Conservation (phyloP, 1,140 invertebrate genomes). For the Scaptodrosophila lebanonensis region DNA sequence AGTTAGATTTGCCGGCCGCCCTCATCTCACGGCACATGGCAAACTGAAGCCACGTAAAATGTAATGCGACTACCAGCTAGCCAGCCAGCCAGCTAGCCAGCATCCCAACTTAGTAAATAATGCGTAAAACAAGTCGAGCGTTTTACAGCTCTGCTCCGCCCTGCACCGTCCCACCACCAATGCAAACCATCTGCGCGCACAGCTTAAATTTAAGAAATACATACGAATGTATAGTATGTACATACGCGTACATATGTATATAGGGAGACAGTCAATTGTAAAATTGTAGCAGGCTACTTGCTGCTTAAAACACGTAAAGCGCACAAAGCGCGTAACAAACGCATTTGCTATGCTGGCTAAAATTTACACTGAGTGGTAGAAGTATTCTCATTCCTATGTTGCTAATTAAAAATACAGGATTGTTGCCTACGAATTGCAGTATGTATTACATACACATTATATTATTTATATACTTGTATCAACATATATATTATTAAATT, state of each 20-base stretch:
- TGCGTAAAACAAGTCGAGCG: constrained; percentile 73
- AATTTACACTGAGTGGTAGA: too few species aligned
- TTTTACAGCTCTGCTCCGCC: constrained; percentile 47
- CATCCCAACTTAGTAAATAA: constrained; percentile 69
- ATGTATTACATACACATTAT: too few species aligned
- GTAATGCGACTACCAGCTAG: too few species aligned
- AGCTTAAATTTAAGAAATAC: background rate
- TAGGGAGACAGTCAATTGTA: constrained; percentile 64
- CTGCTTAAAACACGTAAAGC: constrained; percentile 31
- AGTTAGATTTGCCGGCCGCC: background rate
- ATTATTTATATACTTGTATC: too few species aligned
- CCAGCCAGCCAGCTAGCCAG: constrained; percentile 16
- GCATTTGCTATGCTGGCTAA: too few species aligned
- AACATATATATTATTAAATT: too few species aligned
- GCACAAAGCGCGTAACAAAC: constrained; percentile 15
- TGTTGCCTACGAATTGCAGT: too few species aligned
- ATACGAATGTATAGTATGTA: too few species aligned
- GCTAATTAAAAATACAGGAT: too few species aligned
- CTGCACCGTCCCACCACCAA: background rate
- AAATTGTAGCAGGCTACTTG: constrained; percentile 57
- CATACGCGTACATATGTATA: constrained; percentile 1
- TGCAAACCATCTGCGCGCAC: background rate
- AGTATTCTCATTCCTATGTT: too few species aligned
- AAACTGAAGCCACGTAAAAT: too few species aligned
- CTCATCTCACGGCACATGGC: too few species aligned